Evolutionary conservation across 2,113 vertebrate species (phyloP), one percentile per base, ranked within the genome.

Genomic region (Otocyon megalotis): DNA sequence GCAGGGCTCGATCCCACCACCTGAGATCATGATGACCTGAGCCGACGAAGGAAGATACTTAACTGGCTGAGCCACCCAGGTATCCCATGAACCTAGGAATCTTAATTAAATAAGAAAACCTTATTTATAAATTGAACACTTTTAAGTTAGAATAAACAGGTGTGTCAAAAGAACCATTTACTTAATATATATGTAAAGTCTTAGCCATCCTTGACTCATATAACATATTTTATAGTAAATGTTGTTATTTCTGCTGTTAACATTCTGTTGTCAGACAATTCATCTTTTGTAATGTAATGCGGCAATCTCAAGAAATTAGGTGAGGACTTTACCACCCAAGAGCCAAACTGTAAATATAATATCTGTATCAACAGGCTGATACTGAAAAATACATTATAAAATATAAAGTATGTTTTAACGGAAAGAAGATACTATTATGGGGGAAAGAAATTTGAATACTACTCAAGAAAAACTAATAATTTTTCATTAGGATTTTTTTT

Each of bases 381-480:
- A 54, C 35, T 69, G 17, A 74, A 93, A 83, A 97, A 22, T 76
- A 84, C 58, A 94, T 95, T 43, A 76, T 63, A 65, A 94, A 93
- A 76, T 30, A 74, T 30, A 88, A 88, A 94, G 28, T 87, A 60
- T 56, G 16, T 56, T 79, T 96, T 93, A 90, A 90, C n/a, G 69
- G 74, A 88, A 92, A 15, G 30, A 83, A 82, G 50, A 85, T 58
- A 81, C 24, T 72, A 43, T 7, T 71, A 8, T 22, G 20, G 48
- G 16, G 28, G 32, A 4, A 22, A 93, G 37, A 19, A 90, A 96
- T 69, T 16, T 71, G 4, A 92, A 53, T 77, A 89, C 32, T 28
- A 80, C 35, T 90, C 28, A 96, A 96, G 88, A 94, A 32, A 30
- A 94, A 90, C 30, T 58, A 86, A 71, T 65, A n/a, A 95, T 87